Evolutionary conservation across 2,113 vertebrate genomes (phyloP).

Genomic region (Pogonocichla stellata): DNA sequence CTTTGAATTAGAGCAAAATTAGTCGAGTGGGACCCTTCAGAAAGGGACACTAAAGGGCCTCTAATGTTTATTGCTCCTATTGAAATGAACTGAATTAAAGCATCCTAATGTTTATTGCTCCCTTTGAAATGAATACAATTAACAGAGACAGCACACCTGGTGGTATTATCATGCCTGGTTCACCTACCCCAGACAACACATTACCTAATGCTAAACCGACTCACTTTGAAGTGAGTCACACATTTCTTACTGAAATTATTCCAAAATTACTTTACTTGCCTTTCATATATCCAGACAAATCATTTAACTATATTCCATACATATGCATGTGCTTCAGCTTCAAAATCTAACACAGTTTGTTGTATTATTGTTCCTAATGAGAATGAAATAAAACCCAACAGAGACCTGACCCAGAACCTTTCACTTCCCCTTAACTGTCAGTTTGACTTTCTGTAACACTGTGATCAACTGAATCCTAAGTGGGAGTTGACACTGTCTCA

Average conservation of each 20-base stretch:
- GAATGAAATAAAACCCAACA: constrained; percentile 65
- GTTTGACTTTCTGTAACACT: constrained; percentile 56
- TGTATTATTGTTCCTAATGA: constrained; percentile 59
- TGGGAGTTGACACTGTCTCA: constrained; percentile 63
- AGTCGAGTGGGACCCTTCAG: constrained; percentile 55
- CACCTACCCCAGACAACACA: neutral
- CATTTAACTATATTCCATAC: neutral
- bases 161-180: constrained; percentile 34
- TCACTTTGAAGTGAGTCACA: neutral
- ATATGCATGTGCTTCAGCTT: constrained; percentile 27
- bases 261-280: neutral
- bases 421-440: constrained; percentile 64
- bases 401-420: constrained; percentile 61
- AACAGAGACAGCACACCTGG: constrained; percentile 52
- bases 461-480: constrained; percentile 67
- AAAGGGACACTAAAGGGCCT: constrained; percentile 40
- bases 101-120: constrained; percentile 69
- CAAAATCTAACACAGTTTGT: neutral
- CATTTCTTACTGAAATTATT: neutral
- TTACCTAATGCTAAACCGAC: neutral
- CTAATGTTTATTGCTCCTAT: constrained; percentile 68
- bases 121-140: constrained; percentile 62
- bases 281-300: neutral
- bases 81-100: constrained; percentile 67
- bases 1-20: constrained; percentile 47